Percentiles rank a stretch among this genome's conserved stretches.
phyloP scores from a whole-genome alignment of 1,140 invertebrate species.

The Diorhabda elongata region DNA sequence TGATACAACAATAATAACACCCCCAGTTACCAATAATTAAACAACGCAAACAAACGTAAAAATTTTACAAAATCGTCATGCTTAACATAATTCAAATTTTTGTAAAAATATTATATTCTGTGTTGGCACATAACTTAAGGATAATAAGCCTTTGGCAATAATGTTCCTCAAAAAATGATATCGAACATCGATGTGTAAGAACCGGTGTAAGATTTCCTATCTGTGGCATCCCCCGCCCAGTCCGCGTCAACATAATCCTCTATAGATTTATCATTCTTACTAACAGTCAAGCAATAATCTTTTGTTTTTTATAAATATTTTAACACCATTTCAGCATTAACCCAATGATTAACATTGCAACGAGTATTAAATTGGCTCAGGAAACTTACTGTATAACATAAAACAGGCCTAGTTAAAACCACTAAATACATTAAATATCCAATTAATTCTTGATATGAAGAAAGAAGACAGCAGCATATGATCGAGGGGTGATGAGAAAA shows the following conservation, averaged over 20 bases:
- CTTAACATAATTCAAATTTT: too few species aligned
- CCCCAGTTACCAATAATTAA: too few species aligned
- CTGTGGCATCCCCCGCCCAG: conserved; percentile 36
- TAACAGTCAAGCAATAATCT: conserved; percentile 8
- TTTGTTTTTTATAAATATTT: conserved; percentile 44
- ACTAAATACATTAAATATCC: conserved; percentile 46
- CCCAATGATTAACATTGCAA: conserved; percentile 44
- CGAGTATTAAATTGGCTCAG: conserved; percentile 42
- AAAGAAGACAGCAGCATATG: too few species aligned
- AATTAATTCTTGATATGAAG: conserved; percentile 16
- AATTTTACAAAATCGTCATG: too few species aligned
- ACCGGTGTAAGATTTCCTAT: conserved; percentile 38
- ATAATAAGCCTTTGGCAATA: too few species aligned
- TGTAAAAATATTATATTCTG: too few species aligned
- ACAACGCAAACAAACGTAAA: too few species aligned
- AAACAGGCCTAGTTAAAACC: conserved; percentile 47
- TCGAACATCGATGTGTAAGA: conserved; percentile 16
- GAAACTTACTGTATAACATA: conserved; percentile 33
- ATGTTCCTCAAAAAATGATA: too few species aligned
- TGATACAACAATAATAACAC: too few species aligned
- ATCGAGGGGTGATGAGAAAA: too few species aligned
- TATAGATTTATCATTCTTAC: conserved; percentile 26
- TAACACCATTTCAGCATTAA: conserved; percentile 49
- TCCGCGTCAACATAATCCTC: conserved; percentile 43
- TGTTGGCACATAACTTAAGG: too few species aligned